Base-by-base conservation (phyloP, 1,140 invertebrate species). In the Nephila pilipes region DNA sequence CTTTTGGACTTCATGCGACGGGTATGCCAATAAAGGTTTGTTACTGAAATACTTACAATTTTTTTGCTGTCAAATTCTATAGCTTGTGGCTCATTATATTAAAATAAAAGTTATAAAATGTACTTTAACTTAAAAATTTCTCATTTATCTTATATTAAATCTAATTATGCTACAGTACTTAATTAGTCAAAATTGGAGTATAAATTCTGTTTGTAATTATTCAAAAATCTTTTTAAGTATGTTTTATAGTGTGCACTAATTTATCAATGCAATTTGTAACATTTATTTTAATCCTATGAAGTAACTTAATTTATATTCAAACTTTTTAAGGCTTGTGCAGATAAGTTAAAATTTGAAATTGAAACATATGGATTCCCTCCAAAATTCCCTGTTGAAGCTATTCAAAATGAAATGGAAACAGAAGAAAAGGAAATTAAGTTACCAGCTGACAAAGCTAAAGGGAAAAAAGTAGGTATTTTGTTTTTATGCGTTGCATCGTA, bases 1-100 rank as follows among this genome's bases (percentile, higher is more conserved):
- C 99, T 36, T 99, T 99, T 96, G 99, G 98, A 18, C 98, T 99
- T 94, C 99, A 99, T 95, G 99, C 99, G 95, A 99, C 99, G 80
- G 99, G 99, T 90, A 99, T 98, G 98, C 98, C 98, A 12, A 98
- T 99, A 38, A 98, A 98, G 96, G 88, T 94, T 90, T 58, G 38
- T 65, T 88, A 3, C 6, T 88, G 29, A 10, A 88, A n/a, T 65
- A 58, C 20, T 58, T 58, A 58, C 3, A 25, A 25, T 10, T 12
- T 63, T 25, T 65, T 65, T 65, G n/a, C 46, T 46, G 46, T 46
- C 46, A 46, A 46, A 10, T 46, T 46, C 46, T n/a, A n/a, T n/a
- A n/a, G n/a, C n/a, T n/a, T n/a, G n/a, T n/a, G n/a, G n/a, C n/a
- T n/a, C n/a, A n/a, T n/a, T n/a, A n/a, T n/a, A n/a, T n/a, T n/a